Conservation (phyloP, 2,888 invertebrate species). For the Gnatocerus cornutus region DNA sequence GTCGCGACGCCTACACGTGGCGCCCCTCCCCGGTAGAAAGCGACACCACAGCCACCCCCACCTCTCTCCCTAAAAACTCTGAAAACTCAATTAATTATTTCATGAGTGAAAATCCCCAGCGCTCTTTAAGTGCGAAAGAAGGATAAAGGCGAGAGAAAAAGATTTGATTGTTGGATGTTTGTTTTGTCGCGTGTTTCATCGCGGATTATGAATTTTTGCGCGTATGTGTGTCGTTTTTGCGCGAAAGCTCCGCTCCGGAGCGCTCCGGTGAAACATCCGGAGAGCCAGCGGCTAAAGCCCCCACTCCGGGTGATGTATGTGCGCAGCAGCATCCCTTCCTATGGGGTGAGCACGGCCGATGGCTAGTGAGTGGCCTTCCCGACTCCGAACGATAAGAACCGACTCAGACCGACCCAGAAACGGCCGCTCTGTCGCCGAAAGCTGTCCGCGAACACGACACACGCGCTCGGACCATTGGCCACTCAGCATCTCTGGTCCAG, state of each 20-base stretch:
- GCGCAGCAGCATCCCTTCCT: slow-evolving; percentile 72
- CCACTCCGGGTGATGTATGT: slow-evolving; percentile 58
- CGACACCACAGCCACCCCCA: slow-evolving; percentile 54
- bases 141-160: too few species aligned
- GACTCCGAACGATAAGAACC: slow-evolving; percentile 60
- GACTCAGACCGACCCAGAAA: slow-evolving; percentile 59
- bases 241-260: slow-evolving; percentile 58
- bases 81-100: slow-evolving; percentile 70
- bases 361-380: slow-evolving; percentile 72
- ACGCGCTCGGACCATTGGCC: slow-evolving; percentile 71
- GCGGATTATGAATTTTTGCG: too few species aligned
- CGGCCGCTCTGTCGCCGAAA: slow-evolving; percentile 57
- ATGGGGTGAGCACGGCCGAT: slow-evolving; percentile 74
- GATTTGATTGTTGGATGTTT: slow-evolving; percentile 6
- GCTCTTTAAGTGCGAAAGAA: too few species aligned
- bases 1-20: slow-evolving; percentile 68
- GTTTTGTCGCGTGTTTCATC: neutral
- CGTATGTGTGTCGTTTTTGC: neutral
- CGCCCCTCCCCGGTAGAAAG: slow-evolving; percentile 64
- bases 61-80: slow-evolving; percentile 62
- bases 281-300: slow-evolving; percentile 62
- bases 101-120: slow-evolving; percentile 60
- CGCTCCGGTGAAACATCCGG: slow-evolving; percentile 64
- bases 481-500: slow-evolving; percentile 68
- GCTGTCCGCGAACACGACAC: slow-evolving; percentile 66